phyloP scores from a whole-genome alignment of 1,140 invertebrate species.

The Hypothenemus hampei region DNA sequence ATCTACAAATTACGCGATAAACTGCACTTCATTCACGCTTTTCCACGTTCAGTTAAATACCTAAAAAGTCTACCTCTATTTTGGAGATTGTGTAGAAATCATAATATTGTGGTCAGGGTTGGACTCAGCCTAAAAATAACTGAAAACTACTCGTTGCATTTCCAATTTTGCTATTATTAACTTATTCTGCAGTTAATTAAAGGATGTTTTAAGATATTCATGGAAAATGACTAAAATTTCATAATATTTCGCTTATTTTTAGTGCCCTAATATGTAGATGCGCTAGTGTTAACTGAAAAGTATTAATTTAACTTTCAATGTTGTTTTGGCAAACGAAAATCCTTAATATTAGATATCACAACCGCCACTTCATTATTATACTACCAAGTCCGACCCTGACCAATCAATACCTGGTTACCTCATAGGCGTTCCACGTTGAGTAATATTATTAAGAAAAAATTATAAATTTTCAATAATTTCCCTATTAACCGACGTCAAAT shows the following conservation, averaged over 20 bases:
- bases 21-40: too few relatives aligned
- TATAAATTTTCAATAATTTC: not conserved
- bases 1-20: too few relatives aligned
- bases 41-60: conserved; percentile 5
- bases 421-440: not conserved
- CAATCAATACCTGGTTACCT: conserved; percentile 6
- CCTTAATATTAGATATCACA: not conserved
- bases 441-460: not conserved
- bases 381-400: conserved; percentile 1
- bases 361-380: not conserved
- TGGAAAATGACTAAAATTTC: not conserved
- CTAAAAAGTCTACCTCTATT: conserved; percentile 17
- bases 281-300: not conserved
- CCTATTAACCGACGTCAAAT: not conserved
- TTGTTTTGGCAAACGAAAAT: not conserved
- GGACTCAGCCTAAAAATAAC: conserved; percentile 1
- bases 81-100: conserved; percentile 26
- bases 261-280: not conserved
- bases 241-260: not conserved
- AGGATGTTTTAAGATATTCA: not conserved
- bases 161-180: not conserved
- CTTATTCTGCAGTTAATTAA: too few relatives aligned
- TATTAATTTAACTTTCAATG: not conserved
- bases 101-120: conserved; percentile 9
- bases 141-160: not conserved